A percentile compares a stretch with the other conserved stretches of the same genome.
Conservation (phyloP, 53 echinoderm and acorn worm genomes). For the Echinometra lucunter region DNA sequence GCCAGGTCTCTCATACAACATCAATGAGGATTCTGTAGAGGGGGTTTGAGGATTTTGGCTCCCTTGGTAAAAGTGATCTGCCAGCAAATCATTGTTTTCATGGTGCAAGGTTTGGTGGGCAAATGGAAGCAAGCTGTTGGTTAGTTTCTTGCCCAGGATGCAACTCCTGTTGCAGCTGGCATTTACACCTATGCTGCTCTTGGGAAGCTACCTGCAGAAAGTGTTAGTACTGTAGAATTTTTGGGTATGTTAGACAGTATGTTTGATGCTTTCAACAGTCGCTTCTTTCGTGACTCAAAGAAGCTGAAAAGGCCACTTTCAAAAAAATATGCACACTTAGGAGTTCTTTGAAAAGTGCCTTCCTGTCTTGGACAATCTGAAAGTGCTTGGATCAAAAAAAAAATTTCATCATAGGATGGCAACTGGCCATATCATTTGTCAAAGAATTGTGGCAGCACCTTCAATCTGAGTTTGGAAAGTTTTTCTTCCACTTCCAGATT, state of each 20-base stretch:
- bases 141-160: no score
- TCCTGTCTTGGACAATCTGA: not conserved
- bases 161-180: no score
- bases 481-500: not conserved
- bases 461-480: not conserved
- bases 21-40: constrained; percentile 70
- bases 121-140: no score
- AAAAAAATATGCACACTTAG: no score
- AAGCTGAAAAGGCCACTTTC: no score
- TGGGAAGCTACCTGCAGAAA: no score
- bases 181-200: no score
- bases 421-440: not conserved
- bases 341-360: not conserved
- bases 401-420: not conserved
- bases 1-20: constrained; percentile 69
- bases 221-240: no score
- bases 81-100: constrained; percentile 74
- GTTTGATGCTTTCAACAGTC: no score
- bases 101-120: no score
- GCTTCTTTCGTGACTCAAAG: no score
- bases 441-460: not conserved
- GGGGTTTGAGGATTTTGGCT: constrained; percentile 78
- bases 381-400: not conserved
- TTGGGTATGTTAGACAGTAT: no score
- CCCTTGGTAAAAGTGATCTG: constrained; percentile 50